Evolutionary conservation across 2,888 invertebrate species (phyloP).

Genomic region (Agrotis segetum): DNA sequence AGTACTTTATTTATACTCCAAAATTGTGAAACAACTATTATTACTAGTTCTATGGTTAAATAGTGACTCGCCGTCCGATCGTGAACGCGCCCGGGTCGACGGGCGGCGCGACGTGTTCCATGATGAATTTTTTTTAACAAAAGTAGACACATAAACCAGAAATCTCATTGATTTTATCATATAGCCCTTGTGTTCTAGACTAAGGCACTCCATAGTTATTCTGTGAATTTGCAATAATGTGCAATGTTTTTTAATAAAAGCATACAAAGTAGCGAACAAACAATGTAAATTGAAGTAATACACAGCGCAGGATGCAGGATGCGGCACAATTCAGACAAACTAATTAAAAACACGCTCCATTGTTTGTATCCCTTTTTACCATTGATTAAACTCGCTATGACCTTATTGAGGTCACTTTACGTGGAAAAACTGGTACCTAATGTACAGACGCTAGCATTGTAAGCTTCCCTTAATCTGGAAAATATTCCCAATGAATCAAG

Average conservation of each 20-base stretch:
- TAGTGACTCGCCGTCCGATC: too few relatives aligned
- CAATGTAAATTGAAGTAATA: slow-evolving; percentile 11
- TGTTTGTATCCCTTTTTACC: slow-evolving; percentile 34
- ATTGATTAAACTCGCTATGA: not conserved
- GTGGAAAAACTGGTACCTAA: not conserved
- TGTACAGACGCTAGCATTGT: too few relatives aligned
- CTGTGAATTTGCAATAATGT: not conserved
- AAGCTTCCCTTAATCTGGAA: too few relatives aligned
- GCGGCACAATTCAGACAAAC: slow-evolving; percentile 31
- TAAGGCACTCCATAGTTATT: not conserved
- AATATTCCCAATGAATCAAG: too few relatives aligned
- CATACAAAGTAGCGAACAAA: slow-evolving; percentile 25
- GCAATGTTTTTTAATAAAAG: slow-evolving; percentile 7
- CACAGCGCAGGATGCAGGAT: slow-evolving; percentile 43
- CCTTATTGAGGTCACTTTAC: slow-evolving; percentile 22
- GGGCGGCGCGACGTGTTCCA: too few relatives aligned
- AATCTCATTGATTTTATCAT: not conserved
- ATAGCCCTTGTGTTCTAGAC: not conserved
- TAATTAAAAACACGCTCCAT: slow-evolving; percentile 38
- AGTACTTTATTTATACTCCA: too few relatives aligned
- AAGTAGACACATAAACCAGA: too few relatives aligned
- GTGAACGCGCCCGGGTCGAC: too few relatives aligned
- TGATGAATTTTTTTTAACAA: too few relatives aligned
- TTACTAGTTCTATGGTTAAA: too few relatives aligned
- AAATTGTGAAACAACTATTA: too few relatives aligned